Evolutionary conservation across 1,140 invertebrate genomes (phyloP), one percentile per base, ranked within the genome.

Genomic region (Monochamus saltuarius): DNA sequence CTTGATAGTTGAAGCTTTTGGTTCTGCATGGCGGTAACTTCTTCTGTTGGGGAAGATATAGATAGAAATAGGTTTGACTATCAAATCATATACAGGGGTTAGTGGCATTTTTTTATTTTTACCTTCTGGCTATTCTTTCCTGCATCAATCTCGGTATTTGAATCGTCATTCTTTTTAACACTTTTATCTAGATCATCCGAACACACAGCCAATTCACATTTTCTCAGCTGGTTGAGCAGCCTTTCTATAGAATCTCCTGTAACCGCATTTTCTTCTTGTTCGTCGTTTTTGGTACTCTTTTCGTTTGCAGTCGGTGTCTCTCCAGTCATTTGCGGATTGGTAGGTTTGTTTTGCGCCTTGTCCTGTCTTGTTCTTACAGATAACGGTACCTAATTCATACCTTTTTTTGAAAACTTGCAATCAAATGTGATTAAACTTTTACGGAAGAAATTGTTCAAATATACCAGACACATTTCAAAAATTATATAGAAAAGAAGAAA

Each of bases 1-100:
- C 53, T 9, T 61, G 61, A 19, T 66, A 66, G 29, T 59, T 66
- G 50, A 66, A 63, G 19, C 65, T 66, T 22, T 38, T 58, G n/a
- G 40, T 42, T 6, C 22, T 29, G 22, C 22, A 3, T 29, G 22
- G 22, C 2, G 22, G 22, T 29, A 29, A 29, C 22, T 29, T 29
- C 22, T 6, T 29, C 22, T 29, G 22, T 29, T 6, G 22, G 6
- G 6, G 6, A 6, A 29, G 22, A 29, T 6, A 29, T 29, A n/a
- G n/a, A n/a, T n/a, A n/a, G n/a, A n/a, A n/a, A n/a, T n/a, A n/a
- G n/a, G n/a, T n/a, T n/a, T n/a, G n/a, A n/a, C n/a, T n/a, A n/a
- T n/a, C n/a, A n/a, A n/a, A n/a, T n/a, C n/a, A n/a, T n/a, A n/a
- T n/a, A n/a, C n/a, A n/a, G n/a, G n/a, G n/a, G n/a, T n/a, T n/a